Evolutionary conservation across 2,797 vertebrate genomes (phyloP), one percentile per base, ranked within the genome.

Genomic region (Enoplosus armatus): DNA sequence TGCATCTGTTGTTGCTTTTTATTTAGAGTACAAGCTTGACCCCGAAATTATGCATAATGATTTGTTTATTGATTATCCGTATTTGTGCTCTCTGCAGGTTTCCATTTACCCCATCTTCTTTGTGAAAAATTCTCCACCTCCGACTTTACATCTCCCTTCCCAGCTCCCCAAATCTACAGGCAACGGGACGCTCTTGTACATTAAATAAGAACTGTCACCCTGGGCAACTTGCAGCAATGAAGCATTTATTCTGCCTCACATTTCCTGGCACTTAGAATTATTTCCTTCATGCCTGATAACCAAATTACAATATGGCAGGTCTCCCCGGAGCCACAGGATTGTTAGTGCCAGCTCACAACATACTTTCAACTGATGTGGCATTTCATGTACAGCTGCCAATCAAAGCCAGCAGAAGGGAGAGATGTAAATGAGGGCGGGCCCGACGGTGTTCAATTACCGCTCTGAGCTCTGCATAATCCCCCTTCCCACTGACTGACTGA

Each of bases 231-330:
- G 97, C 96, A 96, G 97, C 97, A 95, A 95, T 90, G 97, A 97
- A 97, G 97, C 97, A 97, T 98, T 98, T 99, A 99, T 98, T 98
- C 97, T 96, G 96, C 96, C 97, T 97, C 97, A 96, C 97, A 97
- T 98, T 95, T 97, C 96, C 97, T 99, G 98, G 98, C 98, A 98
- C 97, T 98, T 96, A 95, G 97, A 98, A 99, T 99, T 98, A 99
- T 98, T 98, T 97, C 97, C 97, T 98, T 99, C 98, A 98, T 99
- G 97, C 97, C 98, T 99, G 98, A 99, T 99, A 98, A 98, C 98
- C 97, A 98, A 99, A 99, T 99, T 99, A 99, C 98, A 99, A 99
- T 98, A 98, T 98, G 98, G 98, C 98, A 99, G 98, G 96, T 97
- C 97, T 98, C 98, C 97, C 97, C 90, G 94, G 97, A 97, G 97